A percentile compares a stretch with the other conserved stretches of the same genome.
Evolutionary conservation across 2,797 vertebrate genomes (phyloP).

Genomic region (Manis javanica): DNA sequence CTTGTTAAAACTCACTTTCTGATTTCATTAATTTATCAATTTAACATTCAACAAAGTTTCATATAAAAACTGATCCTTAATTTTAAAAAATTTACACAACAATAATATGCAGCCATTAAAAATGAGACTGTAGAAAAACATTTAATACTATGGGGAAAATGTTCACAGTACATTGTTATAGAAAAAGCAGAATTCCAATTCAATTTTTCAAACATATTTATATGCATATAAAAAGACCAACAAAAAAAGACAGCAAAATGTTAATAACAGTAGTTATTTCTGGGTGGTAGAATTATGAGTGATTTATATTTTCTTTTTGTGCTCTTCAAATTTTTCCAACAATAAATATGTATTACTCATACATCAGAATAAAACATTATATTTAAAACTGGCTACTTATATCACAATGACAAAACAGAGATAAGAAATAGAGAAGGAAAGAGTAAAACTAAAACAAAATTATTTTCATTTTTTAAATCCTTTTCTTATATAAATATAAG

Average conservation of each 20-base stretch:
- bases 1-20: constrained; percentile 30
- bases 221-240: not conserved
- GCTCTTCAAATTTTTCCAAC: constrained; percentile 18
- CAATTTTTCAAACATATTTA: constrained; percentile 19
- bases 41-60: constrained; percentile 7
- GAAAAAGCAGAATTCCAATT: constrained; percentile 45
- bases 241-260: constrained; percentile 43
- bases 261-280: constrained; percentile 20
- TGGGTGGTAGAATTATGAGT: not conserved
- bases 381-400: constrained; percentile 6
- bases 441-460: constrained; percentile 31
- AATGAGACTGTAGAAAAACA: not conserved
- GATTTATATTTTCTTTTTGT: not conserved
- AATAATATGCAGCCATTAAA: constrained; percentile 43
- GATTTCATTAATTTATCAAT: constrained; percentile 45
- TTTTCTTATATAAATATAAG: not conserved
- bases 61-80: constrained; percentile 37
- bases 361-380: not conserved
- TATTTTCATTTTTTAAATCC: not conserved
- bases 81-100: not conserved
- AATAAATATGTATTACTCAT: not conserved
- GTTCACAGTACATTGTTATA: not conserved
- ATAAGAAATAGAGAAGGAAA: not conserved
- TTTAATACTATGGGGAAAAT: constrained; percentile 32
- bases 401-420: constrained; percentile 18